Percentiles rank a stretch among this genome's conserved stretches.
phyloP scores from a whole-genome alignment of 2,113 vertebrate genomes.

The Procavia capensis region DNA sequence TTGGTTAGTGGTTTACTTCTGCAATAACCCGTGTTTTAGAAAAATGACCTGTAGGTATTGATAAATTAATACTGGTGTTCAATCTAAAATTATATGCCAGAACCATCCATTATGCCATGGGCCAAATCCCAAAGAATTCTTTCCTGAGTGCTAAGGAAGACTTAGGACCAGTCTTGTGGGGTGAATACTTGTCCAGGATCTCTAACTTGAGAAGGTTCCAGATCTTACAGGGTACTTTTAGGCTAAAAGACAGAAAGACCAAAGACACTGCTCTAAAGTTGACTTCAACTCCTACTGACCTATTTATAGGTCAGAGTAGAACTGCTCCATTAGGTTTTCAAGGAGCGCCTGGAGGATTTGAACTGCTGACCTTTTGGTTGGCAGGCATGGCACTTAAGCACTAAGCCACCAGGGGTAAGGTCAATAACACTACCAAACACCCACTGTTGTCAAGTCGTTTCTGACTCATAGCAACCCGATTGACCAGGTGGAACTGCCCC shows the following conservation, averaged over 20 bases:
- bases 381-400: too few species aligned
- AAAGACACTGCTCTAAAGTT: too few species aligned
- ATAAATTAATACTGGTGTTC: not conserved
- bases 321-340: too few species aligned
- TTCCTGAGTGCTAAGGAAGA: not conserved
- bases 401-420: too few species aligned
- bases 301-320: too few species aligned
- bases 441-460: too few species aligned
- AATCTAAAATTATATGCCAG: not conserved
- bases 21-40: not conserved
- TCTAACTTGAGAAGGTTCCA: not conserved
- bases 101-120: not conserved
- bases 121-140: not conserved
- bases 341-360: too few species aligned
- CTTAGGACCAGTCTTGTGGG: not conserved
- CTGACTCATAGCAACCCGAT: too few species aligned
- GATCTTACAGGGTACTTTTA: not conserved
- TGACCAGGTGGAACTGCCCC: too few species aligned
- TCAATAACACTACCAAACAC: not conserved
- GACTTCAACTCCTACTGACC: too few species aligned
- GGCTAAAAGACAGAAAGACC: too few species aligned
- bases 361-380: too few species aligned
- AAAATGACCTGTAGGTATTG: not conserved
- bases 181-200: not conserved
- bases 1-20: conserved; percentile 10